These are phyloP conservation scores for Rutilus rutilus DNA, from an alignment of 2,113 vertebrate species.

Conservation along the genomic window DNA sequence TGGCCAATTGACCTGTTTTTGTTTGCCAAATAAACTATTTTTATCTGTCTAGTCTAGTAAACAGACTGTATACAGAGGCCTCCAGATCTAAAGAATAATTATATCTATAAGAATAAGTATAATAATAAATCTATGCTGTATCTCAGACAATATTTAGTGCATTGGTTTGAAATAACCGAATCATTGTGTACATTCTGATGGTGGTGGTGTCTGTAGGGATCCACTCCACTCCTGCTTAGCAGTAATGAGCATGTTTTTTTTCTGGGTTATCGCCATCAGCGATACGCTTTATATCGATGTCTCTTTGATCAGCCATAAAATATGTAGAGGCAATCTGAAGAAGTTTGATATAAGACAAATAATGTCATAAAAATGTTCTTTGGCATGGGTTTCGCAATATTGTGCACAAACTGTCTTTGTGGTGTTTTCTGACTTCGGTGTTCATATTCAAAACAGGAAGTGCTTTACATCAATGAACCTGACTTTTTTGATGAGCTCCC, in stretches of 20 bases:
- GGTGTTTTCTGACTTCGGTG: constrained; percentile 52
- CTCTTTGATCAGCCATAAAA: constrained; percentile 44
- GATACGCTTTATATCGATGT: constrained; percentile 25
- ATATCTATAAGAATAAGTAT: background rate
- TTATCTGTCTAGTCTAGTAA: constrained; percentile 14
- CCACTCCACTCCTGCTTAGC: constrained; percentile 28
- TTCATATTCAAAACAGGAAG: constrained; percentile 81
- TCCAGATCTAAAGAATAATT: constrained; percentile 40
- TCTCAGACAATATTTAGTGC: constrained; percentile 36
- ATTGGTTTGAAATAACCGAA: constrained; percentile 45
- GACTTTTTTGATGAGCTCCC: constrained; percentile 78
- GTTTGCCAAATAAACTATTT: constrained; percentile 3
- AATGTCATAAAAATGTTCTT: background rate
- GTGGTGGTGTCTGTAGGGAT: constrained; percentile 46
- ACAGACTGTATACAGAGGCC: constrained; percentile 28
- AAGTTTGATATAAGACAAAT: constrained; percentile 6
- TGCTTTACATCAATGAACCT: constrained; percentile 83
- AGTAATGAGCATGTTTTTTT: constrained; percentile 45
- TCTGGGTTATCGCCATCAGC: constrained; percentile 45
- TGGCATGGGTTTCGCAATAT: constrained; percentile 23
- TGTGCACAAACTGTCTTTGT: background rate
- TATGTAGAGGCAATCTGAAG: constrained; percentile 42
- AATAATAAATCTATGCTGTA: constrained; percentile 27
- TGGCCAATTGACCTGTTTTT: background rate
- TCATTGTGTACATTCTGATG: constrained; percentile 30